Conservation (phyloP, 1,140 invertebrate species). For the Aphaenogaster ashmeadi region DNA sequence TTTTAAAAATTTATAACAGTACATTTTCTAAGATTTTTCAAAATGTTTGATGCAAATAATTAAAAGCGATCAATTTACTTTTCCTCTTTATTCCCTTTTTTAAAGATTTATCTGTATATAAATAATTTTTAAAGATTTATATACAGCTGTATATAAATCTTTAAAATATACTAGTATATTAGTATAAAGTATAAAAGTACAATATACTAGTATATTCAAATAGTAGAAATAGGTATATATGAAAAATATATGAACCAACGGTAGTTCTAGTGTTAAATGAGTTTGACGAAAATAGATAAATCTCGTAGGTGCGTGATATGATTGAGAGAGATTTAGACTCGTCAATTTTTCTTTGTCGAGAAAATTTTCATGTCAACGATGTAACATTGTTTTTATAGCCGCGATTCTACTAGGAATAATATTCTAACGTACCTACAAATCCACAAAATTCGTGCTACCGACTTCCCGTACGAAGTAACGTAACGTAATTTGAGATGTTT, state of each 20-base stretch:
- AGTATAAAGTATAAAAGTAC: no score
- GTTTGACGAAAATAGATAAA: slow-evolving; percentile 13
- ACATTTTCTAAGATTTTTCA: not conserved
- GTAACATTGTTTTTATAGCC: slow-evolving; percentile 24
- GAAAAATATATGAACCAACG: no score
- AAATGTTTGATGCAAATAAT: not conserved
- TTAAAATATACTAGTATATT: no score
- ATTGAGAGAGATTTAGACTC: not conserved
- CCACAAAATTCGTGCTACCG: not conserved
- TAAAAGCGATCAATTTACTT: not conserved
- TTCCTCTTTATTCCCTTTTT: not conserved
- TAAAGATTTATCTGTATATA: not conserved
- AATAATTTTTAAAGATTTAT: no score
- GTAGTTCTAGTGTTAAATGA: not conserved
- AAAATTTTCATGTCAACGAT: not conserved
- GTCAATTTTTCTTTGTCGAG: not conserved
- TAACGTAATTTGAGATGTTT: not conserved
- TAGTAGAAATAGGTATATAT: not conserved
- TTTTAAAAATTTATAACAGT: not conserved
- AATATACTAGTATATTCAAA: not conserved
- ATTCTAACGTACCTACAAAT: not conserved
- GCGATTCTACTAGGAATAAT: slow-evolving; percentile 7
- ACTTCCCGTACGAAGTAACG: not conserved
- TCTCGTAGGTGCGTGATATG: not conserved
- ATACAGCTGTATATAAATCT: no score